Evolutionary conservation across 2,113 vertebrate genomes (phyloP), one percentile per base, ranked within the genome.

Genomic region (Neodon shergylaensis): DNA sequence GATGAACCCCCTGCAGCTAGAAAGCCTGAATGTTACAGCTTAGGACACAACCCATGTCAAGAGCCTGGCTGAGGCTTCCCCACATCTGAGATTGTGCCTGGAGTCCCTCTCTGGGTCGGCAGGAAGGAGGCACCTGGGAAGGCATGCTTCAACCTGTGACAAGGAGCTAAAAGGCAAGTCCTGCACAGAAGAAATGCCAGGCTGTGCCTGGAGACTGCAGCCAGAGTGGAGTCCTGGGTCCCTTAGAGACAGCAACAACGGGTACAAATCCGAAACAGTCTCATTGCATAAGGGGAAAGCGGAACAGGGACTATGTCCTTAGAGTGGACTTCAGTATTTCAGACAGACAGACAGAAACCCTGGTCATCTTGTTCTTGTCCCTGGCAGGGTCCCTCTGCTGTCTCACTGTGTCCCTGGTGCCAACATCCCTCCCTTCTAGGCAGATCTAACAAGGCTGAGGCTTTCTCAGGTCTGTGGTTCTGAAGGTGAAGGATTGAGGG

Each of bases 261-360:
- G 9, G 0, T 14, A 1, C 19, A 31, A 1, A 7, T n/a, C 47
- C 1, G 1, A 10, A 52, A 21, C 42, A 28, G 54, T 66, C 39
- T 47, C 36, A 24, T 0, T 11, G 0, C 14, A 31, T 0, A 0
- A 39, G 0, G 54, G 39, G 68, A 61, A 21, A 5, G 24, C 0
- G 22, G 26, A 5, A 2, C 16, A 1, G 28, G 33, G 12, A 24
- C 16, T 33, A 5, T 47, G 28, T 65, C 19, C 66, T 47, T 52
- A 4, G 14, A 74, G n/a, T 61, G 16, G 70, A 76, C n/a, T 19
- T 88, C 16, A 42, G 52, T 42, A 54, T 47, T n/a, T 89, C 78
- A 73, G 66, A 63, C 14, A 54, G 54, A 10, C 17, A 12, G 31
- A 19, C 17, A 22, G 9, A 28, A 39, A 12, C 26, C 24, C 5